Conservation (phyloP, 2,797 vertebrate species). For the Bradypus variegatus region DNA sequence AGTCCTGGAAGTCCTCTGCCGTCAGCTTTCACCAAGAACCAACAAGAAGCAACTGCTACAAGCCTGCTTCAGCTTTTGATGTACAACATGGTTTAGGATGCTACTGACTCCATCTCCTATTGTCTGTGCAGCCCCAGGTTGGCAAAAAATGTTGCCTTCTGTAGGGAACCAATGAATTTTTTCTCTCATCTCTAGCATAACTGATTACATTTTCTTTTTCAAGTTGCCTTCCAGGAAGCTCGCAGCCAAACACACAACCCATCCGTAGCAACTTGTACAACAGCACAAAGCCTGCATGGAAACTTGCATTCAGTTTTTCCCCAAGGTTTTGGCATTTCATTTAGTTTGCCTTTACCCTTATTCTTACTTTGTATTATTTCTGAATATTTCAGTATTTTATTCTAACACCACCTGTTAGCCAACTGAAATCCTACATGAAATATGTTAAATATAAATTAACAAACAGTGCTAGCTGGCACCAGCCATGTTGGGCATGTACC, state of each 20-base stretch:
- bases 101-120: neutral
- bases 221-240: neutral
- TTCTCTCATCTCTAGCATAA: neutral
- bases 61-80: neutral
- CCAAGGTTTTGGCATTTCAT: neutral
- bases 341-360: neutral
- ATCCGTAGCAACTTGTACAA: neutral
- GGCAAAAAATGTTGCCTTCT: neutral
- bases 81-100: neutral
- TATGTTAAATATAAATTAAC: neutral
- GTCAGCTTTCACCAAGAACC: neutral
- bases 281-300: neutral
- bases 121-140: neutral
- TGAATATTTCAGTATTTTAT: conserved; percentile 4
- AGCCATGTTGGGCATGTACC: neutral
- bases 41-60: neutral
- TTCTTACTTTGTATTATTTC: neutral
- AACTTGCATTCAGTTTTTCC: neutral
- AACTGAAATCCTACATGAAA: neutral
- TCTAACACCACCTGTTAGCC: neutral
- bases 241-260: neutral
- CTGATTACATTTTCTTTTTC: neutral
- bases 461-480: neutral
- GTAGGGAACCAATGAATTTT: neutral
- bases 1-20: neutral